Conservation (phyloP, 2,113 vertebrate genomes). For the Aldabrachelys gigantea region DNA sequence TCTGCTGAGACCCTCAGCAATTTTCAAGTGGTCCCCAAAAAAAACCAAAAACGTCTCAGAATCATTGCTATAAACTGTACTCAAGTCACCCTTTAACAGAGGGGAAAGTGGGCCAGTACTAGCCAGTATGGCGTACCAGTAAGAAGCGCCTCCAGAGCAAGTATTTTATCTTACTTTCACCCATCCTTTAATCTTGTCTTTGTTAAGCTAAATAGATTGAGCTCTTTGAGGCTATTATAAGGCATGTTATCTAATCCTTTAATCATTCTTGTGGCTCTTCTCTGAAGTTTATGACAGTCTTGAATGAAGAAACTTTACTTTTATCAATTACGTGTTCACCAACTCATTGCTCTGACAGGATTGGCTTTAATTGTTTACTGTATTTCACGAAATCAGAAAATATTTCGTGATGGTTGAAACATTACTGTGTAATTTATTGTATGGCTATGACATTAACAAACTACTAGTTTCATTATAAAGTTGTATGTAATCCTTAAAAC, state of each 20-base stretch:
- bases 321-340: background rate
- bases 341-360: background rate
- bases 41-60: too few relatives aligned
- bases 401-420: background rate
- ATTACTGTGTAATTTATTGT: background rate
- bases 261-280: background rate
- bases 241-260: background rate
- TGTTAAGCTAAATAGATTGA: background rate
- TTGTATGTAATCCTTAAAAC: background rate
- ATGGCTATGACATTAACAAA: background rate
- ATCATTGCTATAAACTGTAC: too few relatives aligned
- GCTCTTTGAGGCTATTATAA: background rate
- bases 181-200: background rate
- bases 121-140: too few relatives aligned
- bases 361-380: background rate
- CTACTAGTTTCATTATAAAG: background rate
- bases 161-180: too few relatives aligned
- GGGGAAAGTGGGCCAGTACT: too few relatives aligned
- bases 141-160: too few relatives aligned
- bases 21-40: too few relatives aligned
- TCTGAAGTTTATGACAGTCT: background rate
- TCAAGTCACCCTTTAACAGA: too few relatives aligned
- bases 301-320: background rate
- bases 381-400: background rate
- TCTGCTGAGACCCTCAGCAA: too few relatives aligned